These are phyloP conservation scores for Dimorphilus gyrociliatus DNA, from an alignment of 2,888 invertebrate genomes.

Conservation along the genomic window DNA sequence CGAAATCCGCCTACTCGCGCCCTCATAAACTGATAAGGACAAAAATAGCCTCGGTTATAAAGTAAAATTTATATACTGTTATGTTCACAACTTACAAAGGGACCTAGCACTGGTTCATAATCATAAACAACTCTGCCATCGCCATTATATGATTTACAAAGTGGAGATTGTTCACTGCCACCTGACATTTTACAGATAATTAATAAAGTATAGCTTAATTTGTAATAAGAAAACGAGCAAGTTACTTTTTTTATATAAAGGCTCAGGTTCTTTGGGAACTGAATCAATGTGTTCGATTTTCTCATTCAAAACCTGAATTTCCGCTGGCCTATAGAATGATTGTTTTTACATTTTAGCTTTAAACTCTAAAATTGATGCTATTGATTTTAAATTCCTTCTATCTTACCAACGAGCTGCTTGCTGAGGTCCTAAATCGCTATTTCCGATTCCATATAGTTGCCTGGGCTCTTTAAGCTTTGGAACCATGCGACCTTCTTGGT, in stretches of 20 bases:
- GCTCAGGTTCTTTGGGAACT: constrained; percentile 55
- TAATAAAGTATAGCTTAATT: constrained; percentile 15
- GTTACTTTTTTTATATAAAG: constrained; percentile 46
- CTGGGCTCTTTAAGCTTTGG: constrained; percentile 31
- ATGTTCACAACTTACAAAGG: constrained; percentile 27
- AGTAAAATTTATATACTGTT: too few species aligned
- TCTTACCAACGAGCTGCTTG: constrained; percentile 32
- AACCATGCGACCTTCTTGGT: constrained; percentile 32
- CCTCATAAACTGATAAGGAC: constrained; percentile 25
- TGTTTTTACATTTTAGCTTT: not conserved
- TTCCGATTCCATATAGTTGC: constrained; percentile 25
- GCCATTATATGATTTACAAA: constrained; percentile 26
- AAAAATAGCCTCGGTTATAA: not conserved
- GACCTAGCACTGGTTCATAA: constrained; percentile 27
- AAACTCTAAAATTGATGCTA: too few species aligned
- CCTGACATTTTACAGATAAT: constrained; percentile 12
- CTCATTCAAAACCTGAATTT: constrained; percentile 59
- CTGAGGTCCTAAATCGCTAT: constrained; percentile 27
- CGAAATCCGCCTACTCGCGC: constrained; percentile 31
- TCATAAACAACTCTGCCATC: constrained; percentile 27
- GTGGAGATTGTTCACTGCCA: constrained; percentile 27
- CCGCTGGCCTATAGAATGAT: constrained; percentile 27
- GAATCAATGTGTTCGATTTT: constrained; percentile 58
- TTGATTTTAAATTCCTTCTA: too few species aligned
- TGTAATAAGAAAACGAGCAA: constrained; percentile 5